Conservation (phyloP, 2,113 vertebrate species). For the Lampris incognitus region DNA sequence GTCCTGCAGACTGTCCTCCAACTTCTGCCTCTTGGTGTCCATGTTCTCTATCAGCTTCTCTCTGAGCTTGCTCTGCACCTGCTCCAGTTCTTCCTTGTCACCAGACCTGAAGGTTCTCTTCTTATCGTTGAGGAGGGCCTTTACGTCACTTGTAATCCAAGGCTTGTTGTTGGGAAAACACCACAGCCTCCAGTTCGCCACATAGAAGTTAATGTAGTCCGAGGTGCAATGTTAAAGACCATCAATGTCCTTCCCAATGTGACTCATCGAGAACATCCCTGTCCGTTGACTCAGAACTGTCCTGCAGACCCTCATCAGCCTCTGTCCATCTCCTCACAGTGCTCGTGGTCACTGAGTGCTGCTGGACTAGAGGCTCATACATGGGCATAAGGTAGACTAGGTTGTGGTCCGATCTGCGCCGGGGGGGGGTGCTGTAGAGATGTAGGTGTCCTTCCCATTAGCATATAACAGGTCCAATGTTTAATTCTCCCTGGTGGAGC, state of each 20-base stretch:
- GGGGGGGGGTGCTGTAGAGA: background rate
- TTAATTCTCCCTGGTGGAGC: constrained; percentile 5
- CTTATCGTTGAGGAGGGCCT: background rate
- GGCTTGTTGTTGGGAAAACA: constrained; percentile 20
- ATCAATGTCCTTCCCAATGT: constrained; percentile 6
- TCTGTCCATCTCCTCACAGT: constrained; percentile 19
- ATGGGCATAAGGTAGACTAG: too few species aligned
- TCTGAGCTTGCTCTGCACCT: constrained; percentile 35
- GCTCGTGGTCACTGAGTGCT: background rate
- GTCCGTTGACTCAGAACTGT: background rate
- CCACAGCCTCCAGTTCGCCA: background rate
- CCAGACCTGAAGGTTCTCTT: constrained; percentile 28
- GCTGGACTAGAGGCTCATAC: background rate
- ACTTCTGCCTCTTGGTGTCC: background rate
- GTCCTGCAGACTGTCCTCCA: constrained; percentile 11
- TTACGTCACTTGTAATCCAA: constrained; percentile 11
- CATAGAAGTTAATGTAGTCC: background rate
- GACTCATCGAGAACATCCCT: background rate
- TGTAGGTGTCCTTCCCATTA: background rate
- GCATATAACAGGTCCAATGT: background rate
- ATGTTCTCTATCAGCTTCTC: constrained; percentile 32
- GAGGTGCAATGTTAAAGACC: constrained; percentile 2
- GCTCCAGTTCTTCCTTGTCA: constrained; percentile 35
- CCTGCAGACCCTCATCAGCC: background rate
- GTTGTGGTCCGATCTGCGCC: too few species aligned